A percentile compares a stretch with the other conserved stretches of the same genome.
Evolutionary conservation across 1,140 invertebrate genomes (phyloP).

Genomic region (Caenorhabditis remanei): DNA sequence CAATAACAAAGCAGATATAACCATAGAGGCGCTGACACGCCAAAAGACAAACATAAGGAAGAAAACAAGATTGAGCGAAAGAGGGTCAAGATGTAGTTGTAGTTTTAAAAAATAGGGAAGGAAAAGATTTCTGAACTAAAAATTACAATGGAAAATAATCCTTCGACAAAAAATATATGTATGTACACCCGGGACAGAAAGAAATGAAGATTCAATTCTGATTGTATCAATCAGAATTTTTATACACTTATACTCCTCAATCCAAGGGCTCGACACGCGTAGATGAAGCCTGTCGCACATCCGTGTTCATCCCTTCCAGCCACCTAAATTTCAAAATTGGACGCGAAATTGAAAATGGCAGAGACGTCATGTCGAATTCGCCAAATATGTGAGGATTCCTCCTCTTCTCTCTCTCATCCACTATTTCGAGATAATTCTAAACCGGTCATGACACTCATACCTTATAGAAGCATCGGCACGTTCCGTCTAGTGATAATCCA

Average conservation of each 20-base stretch:
- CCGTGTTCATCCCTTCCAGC: slow-evolving; percentile 72
- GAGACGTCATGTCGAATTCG: background rate
- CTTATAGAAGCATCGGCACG: slow-evolving; percentile 72
- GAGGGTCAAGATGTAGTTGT: background rate
- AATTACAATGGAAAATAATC: background rate
- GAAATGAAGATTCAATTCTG: background rate
- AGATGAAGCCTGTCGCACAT: slow-evolving; percentile 73
- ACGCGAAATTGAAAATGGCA: background rate
- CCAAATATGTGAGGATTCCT: slow-evolving; percentile 16
- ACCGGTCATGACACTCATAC: background rate
- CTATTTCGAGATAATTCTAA: background rate
- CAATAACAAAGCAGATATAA: slow-evolving; percentile 37
- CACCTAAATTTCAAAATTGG: slow-evolving; percentile 63
- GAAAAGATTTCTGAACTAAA: background rate
- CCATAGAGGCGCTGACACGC: background rate
- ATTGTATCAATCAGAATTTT: background rate
- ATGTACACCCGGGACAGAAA: slow-evolving; percentile 13
- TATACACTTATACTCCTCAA: slow-evolving; percentile 37
- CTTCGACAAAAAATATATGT: background rate
- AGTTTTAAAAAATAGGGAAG: background rate
- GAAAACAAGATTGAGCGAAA: background rate
- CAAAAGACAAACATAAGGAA: background rate
- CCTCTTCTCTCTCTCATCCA: background rate
- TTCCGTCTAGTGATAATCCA: slow-evolving; percentile 69
- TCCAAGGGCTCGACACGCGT: slow-evolving; percentile 68